Percentiles rank a stretch among this genome's conserved stretches.
Conservation (phyloP, 1,140 invertebrate species). For the Leptopilina clavipes region DNA sequence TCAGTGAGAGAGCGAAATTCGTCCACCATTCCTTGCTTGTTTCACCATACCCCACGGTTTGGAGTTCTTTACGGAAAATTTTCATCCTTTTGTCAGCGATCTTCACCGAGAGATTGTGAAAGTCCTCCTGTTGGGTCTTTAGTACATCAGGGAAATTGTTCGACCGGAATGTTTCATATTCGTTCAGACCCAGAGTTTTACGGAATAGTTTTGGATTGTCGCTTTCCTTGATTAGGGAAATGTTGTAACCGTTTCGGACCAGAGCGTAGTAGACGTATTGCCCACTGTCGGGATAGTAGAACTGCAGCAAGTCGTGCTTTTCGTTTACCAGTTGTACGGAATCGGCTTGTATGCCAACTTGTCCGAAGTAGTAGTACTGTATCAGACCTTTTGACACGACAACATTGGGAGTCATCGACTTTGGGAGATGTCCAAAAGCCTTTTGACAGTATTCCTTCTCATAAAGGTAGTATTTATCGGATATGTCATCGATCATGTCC, state of each 20-base stretch:
- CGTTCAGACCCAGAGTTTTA: neutral
- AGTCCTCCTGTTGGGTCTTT: neutral
- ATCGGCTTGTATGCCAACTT: neutral
- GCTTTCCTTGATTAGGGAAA: neutral
- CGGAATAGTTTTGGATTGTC: neutral
- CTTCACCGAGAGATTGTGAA: neutral
- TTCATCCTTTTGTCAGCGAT: neutral
- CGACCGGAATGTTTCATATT: neutral
- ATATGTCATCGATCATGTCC: neutral
- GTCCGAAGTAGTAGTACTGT: neutral
- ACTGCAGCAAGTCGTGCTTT: neutral
- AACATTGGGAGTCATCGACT: neutral
- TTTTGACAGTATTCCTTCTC: neutral
- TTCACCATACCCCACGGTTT: neutral
- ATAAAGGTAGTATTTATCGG: neutral
- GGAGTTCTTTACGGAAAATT: neutral
- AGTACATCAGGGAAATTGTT: neutral
- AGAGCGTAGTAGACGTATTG: neutral
- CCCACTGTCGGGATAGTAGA: neutral
- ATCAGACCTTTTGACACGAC: neutral
- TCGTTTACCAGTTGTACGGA: neutral
- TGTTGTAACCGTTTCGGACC: neutral
- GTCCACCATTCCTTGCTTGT: neutral
- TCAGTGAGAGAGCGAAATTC: neutral
- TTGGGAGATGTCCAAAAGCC: neutral